phyloP scores from a whole-genome alignment of 2,888 invertebrate species.

The Drosophila parthenogenetica region DNA sequence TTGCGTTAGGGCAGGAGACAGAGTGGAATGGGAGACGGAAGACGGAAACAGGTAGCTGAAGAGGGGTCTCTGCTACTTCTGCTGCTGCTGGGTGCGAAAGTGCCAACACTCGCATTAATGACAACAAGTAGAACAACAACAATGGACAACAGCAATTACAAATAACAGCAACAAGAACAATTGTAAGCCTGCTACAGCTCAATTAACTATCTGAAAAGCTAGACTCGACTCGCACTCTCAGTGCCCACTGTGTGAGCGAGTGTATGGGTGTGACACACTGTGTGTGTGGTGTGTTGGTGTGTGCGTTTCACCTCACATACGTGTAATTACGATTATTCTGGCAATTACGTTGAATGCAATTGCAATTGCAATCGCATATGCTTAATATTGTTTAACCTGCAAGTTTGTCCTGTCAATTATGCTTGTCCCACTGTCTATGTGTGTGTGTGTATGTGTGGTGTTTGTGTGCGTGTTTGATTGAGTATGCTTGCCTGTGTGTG shows the following conservation, averaged over 20 bases:
- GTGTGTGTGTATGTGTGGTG: conserved; percentile 7
- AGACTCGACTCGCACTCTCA: conserved; percentile 16
- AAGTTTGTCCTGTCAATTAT: conserved; percentile 41
- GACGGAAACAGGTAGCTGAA: neutral
- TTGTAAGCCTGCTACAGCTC: conserved; percentile 74
- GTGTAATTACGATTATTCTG: conserved; percentile 70
- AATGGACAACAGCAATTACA: conserved; percentile 54
- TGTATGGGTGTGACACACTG: conserved; percentile 1
- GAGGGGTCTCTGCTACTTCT: conserved; percentile 17
- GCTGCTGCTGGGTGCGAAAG: conserved; percentile 67
- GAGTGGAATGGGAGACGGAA: conserved; percentile 15
- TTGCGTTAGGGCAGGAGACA: conserved; percentile 18
- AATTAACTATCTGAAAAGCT: conserved; percentile 70
- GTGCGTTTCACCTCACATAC: conserved; percentile 42
- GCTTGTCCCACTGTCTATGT: conserved; percentile 11
- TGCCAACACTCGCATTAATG: conserved; percentile 80
- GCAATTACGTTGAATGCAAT: conserved; percentile 67
- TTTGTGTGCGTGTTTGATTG: conserved; percentile 21
- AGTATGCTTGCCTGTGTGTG: conserved; percentile 17
- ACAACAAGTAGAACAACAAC: conserved; percentile 51
- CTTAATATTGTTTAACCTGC: conserved; percentile 63
- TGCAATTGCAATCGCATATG: conserved; percentile 61
- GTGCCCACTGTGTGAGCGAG: conserved; percentile 2
- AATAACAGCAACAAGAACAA: conserved; percentile 66
- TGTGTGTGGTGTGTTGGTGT: conserved; percentile 10